Evolutionary conservation across 2,113 vertebrate genomes (phyloP).

Genomic region (Gorsachius goisagi): DNA sequence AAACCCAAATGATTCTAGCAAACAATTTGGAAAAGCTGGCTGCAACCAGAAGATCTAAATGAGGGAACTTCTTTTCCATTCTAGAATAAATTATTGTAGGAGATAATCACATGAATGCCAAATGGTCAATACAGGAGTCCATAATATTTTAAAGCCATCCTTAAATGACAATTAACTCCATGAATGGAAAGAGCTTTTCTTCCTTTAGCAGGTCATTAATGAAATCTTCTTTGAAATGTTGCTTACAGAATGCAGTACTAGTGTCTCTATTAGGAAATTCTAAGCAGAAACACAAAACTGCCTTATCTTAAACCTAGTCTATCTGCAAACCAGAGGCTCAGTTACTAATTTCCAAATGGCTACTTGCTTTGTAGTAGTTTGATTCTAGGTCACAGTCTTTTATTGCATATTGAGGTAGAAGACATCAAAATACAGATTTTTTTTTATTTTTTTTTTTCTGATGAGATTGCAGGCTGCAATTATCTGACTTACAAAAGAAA

Average conservation of each 20-base stretch:
- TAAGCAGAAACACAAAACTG: slow-evolving; percentile 47
- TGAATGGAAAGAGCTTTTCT: background rate
- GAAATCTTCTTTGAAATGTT: background rate
- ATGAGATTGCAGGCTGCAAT: background rate
- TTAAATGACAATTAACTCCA: background rate
- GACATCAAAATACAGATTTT: background rate
- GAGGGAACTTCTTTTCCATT: background rate
- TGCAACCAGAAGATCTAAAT: background rate
- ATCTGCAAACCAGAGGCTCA: background rate
- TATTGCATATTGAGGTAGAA: background rate
- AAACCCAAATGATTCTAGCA: background rate
- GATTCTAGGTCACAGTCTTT: background rate
- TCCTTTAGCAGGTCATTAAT: background rate
- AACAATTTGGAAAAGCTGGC: background rate
- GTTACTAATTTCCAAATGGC: slow-evolving; percentile 41
- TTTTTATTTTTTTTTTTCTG: background rate
- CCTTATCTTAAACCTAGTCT: slow-evolving; percentile 13
- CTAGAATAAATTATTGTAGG: background rate
- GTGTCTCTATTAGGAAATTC: background rate
- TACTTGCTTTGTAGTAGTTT: background rate
- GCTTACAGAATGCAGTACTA: background rate
- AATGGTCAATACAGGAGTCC: background rate
- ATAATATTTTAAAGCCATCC: background rate
- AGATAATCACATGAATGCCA: background rate
- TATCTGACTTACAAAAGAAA: background rate